Evolutionary conservation across 2,113 vertebrate genomes (phyloP), one percentile per base, ranked within the genome.

Genomic region (Sylvilagus bachmani): DNA sequence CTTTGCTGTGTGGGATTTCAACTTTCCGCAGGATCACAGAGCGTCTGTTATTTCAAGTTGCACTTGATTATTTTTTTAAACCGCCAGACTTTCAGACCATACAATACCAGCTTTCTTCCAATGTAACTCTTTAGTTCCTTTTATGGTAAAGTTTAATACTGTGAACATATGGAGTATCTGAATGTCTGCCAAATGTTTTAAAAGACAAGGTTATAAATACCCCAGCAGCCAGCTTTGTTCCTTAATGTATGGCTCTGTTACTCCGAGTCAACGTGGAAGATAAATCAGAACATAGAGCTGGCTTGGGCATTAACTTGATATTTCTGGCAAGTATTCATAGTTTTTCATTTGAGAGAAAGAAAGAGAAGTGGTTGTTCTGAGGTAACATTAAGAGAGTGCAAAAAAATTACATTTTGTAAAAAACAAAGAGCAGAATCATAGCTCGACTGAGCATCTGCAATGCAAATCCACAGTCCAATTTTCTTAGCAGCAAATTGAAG

Each of bases 181-280:
- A 98, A 98, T 27, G 97, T 85, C 97, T 98, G 98, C 98, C 98
- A 98, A 98, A 95, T 97, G 97, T 98, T 98, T 96, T 98, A 98
- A 98, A 98, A 98, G 98, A 98, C 98, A 98, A 97, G 98, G 98
- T 98, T 98, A 98, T 98, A 98, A 98, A 98, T 98, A 98, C 88
- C 96, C 62, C 96, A 61, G 96, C 96, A 97, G 95, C 4, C 8
- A n/a, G 83, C 27, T 94, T 94, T 96, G 95, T 17, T 89, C 96
- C 90, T 98, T 97, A 98, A 98, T 98, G 95, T 97, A 98, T 95
- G 96, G 95, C 91, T 97, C 95, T 95, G 93, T 96, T 97, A 96
- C 94, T 91, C 95, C 16, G 86, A 98, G 97, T 96, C 97, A 98
- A 98, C 84, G 29, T 94, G 97, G 96, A 97, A 95, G 96, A 96